Conservation (phyloP, 2,888 invertebrate genomes). For the Mesorhabditis spiculigera region DNA sequence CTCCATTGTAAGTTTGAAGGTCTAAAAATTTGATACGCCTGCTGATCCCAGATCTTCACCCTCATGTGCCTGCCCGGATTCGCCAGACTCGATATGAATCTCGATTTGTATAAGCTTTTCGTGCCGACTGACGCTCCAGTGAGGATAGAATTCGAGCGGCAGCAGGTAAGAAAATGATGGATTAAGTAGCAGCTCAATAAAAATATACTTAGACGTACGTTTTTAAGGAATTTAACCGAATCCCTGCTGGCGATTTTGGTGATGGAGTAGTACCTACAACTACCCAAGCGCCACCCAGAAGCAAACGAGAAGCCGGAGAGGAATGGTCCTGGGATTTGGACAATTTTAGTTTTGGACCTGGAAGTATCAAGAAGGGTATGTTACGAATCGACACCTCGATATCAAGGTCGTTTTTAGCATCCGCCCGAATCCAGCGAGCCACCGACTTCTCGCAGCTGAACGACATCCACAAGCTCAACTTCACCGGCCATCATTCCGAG, state of each 20-base stretch:
- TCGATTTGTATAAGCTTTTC: conserved; percentile 55
- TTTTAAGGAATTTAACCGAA: conserved; percentile 38
- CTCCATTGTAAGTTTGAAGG: conserved; percentile 13
- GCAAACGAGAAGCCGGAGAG: conserved; percentile 2
- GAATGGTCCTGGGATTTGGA: conserved; percentile 5
- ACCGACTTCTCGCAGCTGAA: background rate
- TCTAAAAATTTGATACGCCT: background rate
- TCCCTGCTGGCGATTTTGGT: conserved; percentile 41
- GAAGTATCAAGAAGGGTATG: background rate
- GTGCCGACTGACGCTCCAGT: conserved; percentile 57
- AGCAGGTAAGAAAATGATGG: conserved; percentile 8
- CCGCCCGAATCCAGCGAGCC: background rate
- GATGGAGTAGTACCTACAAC: conserved; percentile 1
- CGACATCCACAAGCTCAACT: background rate
- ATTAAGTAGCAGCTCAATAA: background rate
- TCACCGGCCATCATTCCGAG: background rate
- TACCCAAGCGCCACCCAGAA: conserved; percentile 2
- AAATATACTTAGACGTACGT: background rate
- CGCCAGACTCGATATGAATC: conserved; percentile 48
- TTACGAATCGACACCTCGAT: background rate
- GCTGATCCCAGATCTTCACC: conserved; percentile 28
- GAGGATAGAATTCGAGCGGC: conserved; percentile 18
- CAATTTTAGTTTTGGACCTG: conserved; percentile 1
- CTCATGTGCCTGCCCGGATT: conserved; percentile 46
- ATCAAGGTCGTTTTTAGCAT: background rate